Conservation (phyloP, 2,797 vertebrate genomes). For the Rhinatrema bivittatum region DNA sequence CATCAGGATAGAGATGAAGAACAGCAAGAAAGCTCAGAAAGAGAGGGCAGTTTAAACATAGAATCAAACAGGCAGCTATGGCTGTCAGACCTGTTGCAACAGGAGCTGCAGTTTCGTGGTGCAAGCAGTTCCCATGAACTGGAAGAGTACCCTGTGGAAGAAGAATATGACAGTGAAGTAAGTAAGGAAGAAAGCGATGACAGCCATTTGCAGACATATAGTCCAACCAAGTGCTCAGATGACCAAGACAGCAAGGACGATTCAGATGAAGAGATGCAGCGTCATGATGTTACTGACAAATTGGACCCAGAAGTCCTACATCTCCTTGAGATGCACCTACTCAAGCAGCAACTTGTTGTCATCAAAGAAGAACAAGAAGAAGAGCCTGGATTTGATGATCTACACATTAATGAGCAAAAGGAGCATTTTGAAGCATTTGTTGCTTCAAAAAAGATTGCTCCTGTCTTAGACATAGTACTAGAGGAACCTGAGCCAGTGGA, state of each 20-base stretch:
- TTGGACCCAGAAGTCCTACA: constrained; percentile 9
- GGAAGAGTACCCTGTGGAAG: neutral
- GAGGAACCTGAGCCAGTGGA: constrained; percentile 11
- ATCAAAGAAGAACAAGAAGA: constrained; percentile 14
- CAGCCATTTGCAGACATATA: neutral
- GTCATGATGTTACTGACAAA: constrained; percentile 7
- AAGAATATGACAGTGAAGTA: neutral
- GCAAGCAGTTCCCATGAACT: too few relatives aligned
- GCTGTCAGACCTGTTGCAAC: too few relatives aligned
- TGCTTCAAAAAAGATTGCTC: constrained; percentile 4
- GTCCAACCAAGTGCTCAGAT: too few relatives aligned
- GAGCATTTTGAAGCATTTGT: constrained; percentile 1
- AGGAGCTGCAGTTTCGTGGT: too few relatives aligned
- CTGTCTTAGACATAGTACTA: constrained; percentile 12
- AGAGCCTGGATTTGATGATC: constrained; percentile 5
- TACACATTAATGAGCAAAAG: constrained; percentile 10
- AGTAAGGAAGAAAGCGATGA: constrained; percentile 4
- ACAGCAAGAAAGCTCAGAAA: too few relatives aligned
- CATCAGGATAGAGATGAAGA: too few relatives aligned
- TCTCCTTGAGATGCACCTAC: constrained; percentile 11
- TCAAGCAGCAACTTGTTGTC: constrained; percentile 12
- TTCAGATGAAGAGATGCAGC: constrained; percentile 3
- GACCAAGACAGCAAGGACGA: constrained; percentile 7
- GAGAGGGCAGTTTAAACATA: too few relatives aligned
- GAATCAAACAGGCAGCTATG: too few relatives aligned